Evolutionary conservation across 2,888 invertebrate genomes (phyloP), one percentile per base, ranked within the genome.

Genomic region (Caenorhabditis wallacei): DNA sequence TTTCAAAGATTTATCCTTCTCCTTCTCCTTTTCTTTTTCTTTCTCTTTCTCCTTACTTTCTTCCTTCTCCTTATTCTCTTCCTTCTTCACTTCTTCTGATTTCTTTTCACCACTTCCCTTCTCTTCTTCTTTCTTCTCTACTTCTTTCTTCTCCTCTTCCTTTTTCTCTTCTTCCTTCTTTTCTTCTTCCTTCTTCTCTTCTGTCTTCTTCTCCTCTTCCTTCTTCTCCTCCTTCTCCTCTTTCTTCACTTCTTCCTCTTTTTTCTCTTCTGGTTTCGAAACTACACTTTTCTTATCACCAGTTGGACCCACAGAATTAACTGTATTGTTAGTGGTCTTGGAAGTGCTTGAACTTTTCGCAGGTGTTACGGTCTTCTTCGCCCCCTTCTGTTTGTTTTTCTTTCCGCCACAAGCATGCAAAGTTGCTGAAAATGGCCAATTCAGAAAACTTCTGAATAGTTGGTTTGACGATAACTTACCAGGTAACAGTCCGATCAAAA

Each of bases 61-160:
- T 20, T 56, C 66, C 35, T 48, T 24, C 8, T 20, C 48, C 57
- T 57, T 64, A 20, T 59, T 24, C 16, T 56, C 35, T 18, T 57
- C 20, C 40, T 74, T 56, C 46, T 40, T 16, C 56, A 18, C 22
- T 24, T 78, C 24, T 43, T 40, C 46, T 24, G 59, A n/a, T 11
- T 64, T 46, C 70, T 70, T 46, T 13, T 48, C n/a, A 11, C 61
- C 63, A 18, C 51, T 16, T 71, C 26, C 40, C 53, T 72, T 51
- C 40, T 68, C 26, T 8, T 72, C 61, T 30, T 48, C 66, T 13
- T 48, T 26, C n/a, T 37, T 46, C 26, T 63, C 20, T 16, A 59
- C 26, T 3, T 48, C 40, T 30, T 61, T 22, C 53, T 72, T 51
- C 68, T 68, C 40, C n/a, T 72, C 61, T 30, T 48, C 66, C 20